Conservation (phyloP, 1,140 invertebrate genomes). For the Caenorhabditis tropicalis region DNA sequence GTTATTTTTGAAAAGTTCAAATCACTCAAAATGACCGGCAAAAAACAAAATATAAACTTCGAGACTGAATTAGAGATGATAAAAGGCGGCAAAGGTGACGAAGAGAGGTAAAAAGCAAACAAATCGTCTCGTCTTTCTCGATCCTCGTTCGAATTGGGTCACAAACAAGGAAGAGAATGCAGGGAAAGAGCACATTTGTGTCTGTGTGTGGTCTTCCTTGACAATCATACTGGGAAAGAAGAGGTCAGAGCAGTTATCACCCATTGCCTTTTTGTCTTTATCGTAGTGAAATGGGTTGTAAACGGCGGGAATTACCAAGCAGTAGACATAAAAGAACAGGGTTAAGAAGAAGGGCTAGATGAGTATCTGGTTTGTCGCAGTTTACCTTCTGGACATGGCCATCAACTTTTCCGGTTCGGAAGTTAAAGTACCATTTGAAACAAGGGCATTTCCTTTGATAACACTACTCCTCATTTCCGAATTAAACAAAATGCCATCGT, state of each 20-base stretch:
- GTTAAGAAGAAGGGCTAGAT: not conserved
- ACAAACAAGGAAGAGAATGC: constrained; percentile 16
- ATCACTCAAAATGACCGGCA: not conserved
- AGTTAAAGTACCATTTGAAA: not conserved
- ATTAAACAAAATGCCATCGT: not conserved
- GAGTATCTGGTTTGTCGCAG: not conserved
- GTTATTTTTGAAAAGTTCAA: not conserved
- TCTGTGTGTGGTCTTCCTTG: not conserved
- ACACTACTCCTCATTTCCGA: not conserved
- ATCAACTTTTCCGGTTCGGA: not conserved
- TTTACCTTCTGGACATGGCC: not conserved
- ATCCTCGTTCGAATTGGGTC: constrained; percentile 30
- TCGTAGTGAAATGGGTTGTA: too few relatives aligned
- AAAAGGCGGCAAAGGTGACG: not conserved
- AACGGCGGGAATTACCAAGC: too few relatives aligned
- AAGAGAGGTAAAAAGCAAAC: constrained; percentile 35
- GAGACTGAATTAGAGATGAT: not conserved
- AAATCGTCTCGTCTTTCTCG: constrained; percentile 28
- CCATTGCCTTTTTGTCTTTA: not conserved
- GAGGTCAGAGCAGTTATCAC: not conserved
- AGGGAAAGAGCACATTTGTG: constrained; percentile 22
- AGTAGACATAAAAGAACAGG: not conserved
- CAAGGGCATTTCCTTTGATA: not conserved
- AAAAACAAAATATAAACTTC: not conserved
- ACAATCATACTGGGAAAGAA: not conserved